Percentiles rank a stretch among this genome's conserved stretches.
Conservation (phyloP, 1,140 invertebrate species). For the Archivesica marissinica region DNA sequence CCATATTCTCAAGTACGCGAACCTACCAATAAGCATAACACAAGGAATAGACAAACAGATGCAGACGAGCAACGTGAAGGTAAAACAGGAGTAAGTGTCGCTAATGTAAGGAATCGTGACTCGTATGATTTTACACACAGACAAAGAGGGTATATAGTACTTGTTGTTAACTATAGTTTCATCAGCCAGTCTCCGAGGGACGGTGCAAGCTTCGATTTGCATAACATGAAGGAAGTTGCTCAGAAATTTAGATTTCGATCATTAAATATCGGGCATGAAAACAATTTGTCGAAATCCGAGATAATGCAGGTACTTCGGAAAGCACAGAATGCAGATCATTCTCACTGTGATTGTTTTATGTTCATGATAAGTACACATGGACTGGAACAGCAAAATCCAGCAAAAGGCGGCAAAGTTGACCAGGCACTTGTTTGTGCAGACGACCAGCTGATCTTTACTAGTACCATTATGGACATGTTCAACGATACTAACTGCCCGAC, state of each 20-base stretch:
- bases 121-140: conserved; percentile 57
- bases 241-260: conserved; percentile 52
- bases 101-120: not conserved
- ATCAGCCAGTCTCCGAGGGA: conserved; percentile 22
- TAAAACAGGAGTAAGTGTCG: not conserved
- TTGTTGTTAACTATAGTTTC: conserved; percentile 66
- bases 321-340: conserved; percentile 35
- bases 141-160: conserved; percentile 58
- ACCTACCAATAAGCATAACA: not conserved
- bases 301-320: not conserved
- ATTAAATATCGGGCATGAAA: conserved; percentile 12
- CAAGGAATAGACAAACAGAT: not conserved
- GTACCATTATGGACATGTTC: conserved; percentile 51
- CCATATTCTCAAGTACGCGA: not conserved
- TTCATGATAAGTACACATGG: conserved; percentile 65
- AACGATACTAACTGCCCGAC: conserved; percentile 51
- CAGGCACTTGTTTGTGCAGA: conserved; percentile 42
- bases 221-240: conserved; percentile 46
- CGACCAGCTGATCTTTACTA: conserved; percentile 34
- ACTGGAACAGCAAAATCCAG: conserved; percentile 24
- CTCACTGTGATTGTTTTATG: conserved; percentile 65
- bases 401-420: not conserved
- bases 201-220: conserved; percentile 60
- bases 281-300: conserved; percentile 16
- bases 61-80: not conserved